These are phyloP conservation scores for Oedothorax gibbosus DNA, from an alignment of 1,140 invertebrate genomes.

Conservation along the genomic window DNA sequence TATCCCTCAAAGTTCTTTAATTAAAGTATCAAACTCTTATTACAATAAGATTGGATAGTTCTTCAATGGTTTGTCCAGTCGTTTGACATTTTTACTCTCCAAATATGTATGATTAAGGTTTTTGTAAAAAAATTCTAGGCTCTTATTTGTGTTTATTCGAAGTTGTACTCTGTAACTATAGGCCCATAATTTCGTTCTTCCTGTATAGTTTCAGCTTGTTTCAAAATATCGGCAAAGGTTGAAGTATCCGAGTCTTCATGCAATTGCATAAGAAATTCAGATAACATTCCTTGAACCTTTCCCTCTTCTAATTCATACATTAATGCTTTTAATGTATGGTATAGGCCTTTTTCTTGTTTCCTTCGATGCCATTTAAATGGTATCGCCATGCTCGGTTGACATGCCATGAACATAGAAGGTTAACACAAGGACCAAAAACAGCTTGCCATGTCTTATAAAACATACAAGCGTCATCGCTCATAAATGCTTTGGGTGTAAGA, in stretches of 20 bases:
- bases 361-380: neutral
- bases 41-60: too few species aligned
- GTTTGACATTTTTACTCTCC: too few species aligned
- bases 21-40: too few species aligned
- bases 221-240: slow-evolving; percentile 26
- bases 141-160: too few species aligned
- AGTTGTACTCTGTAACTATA: too few species aligned
- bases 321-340: slow-evolving; percentile 16
- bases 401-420: slow-evolving; percentile 35
- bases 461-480: slow-evolving; percentile 27
- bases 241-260: slow-evolving; percentile 3
- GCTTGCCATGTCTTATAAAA: slow-evolving; percentile 11
- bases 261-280: neutral
- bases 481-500: slow-evolving; percentile 1
- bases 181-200: slow-evolving; percentile 13
- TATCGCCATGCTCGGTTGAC: neutral
- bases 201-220: neutral
- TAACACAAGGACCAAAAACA: neutral
- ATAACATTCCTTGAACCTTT: neutral
- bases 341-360: neutral
- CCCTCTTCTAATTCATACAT: slow-evolving; percentile 21
- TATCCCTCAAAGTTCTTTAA: too few species aligned
- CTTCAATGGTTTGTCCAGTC: too few species aligned
- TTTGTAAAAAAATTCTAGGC: too few species aligned
- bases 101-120: too few species aligned